Percentiles rank a stretch among this genome's conserved stretches.
Conservation (phyloP, 2,888 invertebrate genomes). For the Epistrophe eligans region DNA sequence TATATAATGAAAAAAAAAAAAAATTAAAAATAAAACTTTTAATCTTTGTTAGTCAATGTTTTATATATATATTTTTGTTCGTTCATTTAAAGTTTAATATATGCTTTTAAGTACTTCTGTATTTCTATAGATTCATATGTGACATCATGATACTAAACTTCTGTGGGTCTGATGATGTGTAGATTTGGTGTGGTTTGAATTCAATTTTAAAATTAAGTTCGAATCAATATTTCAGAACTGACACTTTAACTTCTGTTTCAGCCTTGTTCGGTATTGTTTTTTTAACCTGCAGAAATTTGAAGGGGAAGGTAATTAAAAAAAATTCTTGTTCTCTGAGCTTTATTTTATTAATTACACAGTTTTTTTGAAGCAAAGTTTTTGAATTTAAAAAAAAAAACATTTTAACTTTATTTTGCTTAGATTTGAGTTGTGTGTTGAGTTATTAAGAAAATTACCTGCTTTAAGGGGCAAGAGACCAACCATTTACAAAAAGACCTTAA, state of each 20-base stretch:
- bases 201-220: constrained; percentile 17
- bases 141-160: constrained; percentile 23
- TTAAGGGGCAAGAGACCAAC: too few relatives aligned
- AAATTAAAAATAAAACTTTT: constrained; percentile 54
- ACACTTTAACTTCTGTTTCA: constrained; percentile 23
- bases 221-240: constrained; percentile 46
- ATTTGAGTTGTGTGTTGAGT: too few relatives aligned
- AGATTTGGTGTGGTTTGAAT: constrained; percentile 1
- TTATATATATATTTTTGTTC: not conserved
- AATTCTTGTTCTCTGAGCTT: not conserved
- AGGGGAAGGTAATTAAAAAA: not conserved
- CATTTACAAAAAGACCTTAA: too few relatives aligned
- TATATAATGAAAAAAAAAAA: constrained; percentile 43
- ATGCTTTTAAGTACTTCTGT: constrained; percentile 11
- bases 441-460: too few relatives aligned
- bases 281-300: not conserved
- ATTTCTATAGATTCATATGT: constrained; percentile 10
- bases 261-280: not conserved
- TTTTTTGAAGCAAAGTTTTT: not conserved
- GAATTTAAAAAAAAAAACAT: too few relatives aligned
- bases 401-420: too few relatives aligned
- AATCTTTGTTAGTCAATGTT: constrained; percentile 47
- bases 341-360: not conserved
- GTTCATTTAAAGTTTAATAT: constrained; percentile 10
- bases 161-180: not conserved